Base-by-base conservation (phyloP, 2,113 vertebrate species). In the Cololabis saira region DNA sequence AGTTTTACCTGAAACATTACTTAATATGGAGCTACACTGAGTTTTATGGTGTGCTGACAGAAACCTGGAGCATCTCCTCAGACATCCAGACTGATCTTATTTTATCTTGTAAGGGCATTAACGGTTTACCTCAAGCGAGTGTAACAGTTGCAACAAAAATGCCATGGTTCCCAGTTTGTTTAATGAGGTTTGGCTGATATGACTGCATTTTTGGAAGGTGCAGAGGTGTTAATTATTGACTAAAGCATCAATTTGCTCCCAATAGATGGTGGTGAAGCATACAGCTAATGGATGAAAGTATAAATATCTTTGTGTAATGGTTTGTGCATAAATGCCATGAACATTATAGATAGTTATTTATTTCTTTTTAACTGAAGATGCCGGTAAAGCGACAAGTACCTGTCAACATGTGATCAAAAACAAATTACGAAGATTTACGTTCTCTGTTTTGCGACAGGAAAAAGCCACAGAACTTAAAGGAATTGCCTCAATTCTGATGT, bases 161-260 rank as follows among this genome's bases (percentile, higher is more conserved):
- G 67, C 71, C 80, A n/a, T 85, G 73, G 65, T 62, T 64, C 42
- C 59, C 55, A 24, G 77, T 78, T 82, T 0, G 48, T 86, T 84
- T 83, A 80, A 85, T 86, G 78, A 58, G 67, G 83, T 69, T 65
- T 82, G 80, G 81, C 86, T 73, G 60, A 27, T 58, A 51, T 30
- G 59, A 65, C 61, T 27, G 45, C 11, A 1, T 65, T 80, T 89
- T 80, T 85, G 63, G 80, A 80, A 74, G 66, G 71, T 5, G 8
- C 59, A 55, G 58, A 78, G 3, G 17, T 71, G 67, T 73, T 52
- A 84, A 80, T 76, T 76, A 83, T 65, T 73, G 67, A 82, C 48
- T 61, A 61, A 78, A 76, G 67, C 55, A 64, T 78, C 57, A 56
- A 67, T 78, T 82, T 77, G 50, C 72, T 67, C 73, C 61, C 18